phyloP scores from a whole-genome alignment of 2,888 invertebrate species.

The Ennomos fuscantarius region DNA sequence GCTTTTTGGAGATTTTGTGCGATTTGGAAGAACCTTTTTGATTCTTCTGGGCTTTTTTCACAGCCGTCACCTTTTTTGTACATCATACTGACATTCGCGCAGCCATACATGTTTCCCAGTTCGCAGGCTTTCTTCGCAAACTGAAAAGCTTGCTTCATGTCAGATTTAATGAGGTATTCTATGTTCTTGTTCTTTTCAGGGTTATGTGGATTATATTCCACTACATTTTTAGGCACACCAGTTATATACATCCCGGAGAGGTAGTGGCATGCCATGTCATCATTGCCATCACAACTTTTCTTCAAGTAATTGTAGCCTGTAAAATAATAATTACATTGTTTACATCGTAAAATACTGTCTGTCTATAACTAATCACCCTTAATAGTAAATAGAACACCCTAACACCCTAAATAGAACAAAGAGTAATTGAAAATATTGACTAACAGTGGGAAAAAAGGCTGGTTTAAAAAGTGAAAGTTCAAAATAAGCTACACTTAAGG shows the following conservation, averaged over 20 bases:
- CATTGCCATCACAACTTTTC: conserved; percentile 84
- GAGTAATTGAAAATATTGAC: no score
- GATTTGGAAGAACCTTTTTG: conserved; percentile 89
- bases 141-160: conserved; percentile 91
- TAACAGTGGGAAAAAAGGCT: no score
- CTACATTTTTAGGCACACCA: conserved; percentile 87
- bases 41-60: conserved; percentile 88
- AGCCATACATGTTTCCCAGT: conserved; percentile 93
- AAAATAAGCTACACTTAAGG: no score
- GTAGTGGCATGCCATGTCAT: conserved; percentile 91
- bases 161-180: conserved; percentile 85
- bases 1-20: conserved; percentile 90
- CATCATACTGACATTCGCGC: conserved; percentile 96
- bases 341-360: no score
- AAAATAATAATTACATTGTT: conserved; percentile 21
- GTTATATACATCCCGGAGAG: conserved; percentile 91
- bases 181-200: conserved; percentile 70
- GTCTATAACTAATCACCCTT: no score
- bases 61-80: conserved; percentile 94
- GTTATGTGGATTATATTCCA: conserved; percentile 72
- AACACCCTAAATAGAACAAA: no score
- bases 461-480: no score
- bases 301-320: conserved; percentile 86
- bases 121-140: conserved; percentile 93
- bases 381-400: no score